These are phyloP conservation scores for Capreolus pygargus DNA, from an alignment of 2,113 vertebrate genomes.

Conservation along the genomic window DNA sequence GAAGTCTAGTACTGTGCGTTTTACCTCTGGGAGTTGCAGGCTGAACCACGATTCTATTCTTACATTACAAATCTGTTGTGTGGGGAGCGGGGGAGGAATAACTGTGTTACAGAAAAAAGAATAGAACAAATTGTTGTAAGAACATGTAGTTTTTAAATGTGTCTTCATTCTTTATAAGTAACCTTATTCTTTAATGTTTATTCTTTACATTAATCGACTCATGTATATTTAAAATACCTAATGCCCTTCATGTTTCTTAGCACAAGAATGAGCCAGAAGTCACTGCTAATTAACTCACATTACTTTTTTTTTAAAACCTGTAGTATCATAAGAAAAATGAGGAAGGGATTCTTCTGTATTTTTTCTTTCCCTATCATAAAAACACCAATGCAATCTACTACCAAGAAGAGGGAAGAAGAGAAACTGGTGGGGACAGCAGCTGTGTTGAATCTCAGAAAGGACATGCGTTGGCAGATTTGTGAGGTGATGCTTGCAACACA, in stretches of 20 bases:
- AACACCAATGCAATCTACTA: slow-evolving; percentile 70
- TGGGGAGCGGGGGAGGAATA: slow-evolving; percentile 82
- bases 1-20: slow-evolving; percentile 84
- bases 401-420: slow-evolving; percentile 46
- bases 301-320: slow-evolving; percentile 42
- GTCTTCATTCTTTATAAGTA: slow-evolving; percentile 72
- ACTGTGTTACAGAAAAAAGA: slow-evolving; percentile 80
- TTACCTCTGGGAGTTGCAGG: slow-evolving; percentile 84
- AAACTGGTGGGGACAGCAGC: slow-evolving; percentile 67
- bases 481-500: slow-evolving; percentile 74
- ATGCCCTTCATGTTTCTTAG: slow-evolving; percentile 24
- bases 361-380: slow-evolving; percentile 49
- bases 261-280: slow-evolving; percentile 51
- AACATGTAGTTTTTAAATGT: slow-evolving; percentile 79
- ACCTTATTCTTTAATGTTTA: slow-evolving; percentile 63
- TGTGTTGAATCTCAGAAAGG: slow-evolving; percentile 75
- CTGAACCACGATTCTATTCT: slow-evolving; percentile 84
- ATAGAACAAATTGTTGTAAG: slow-evolving; percentile 82
- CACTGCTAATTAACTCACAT: slow-evolving; percentile 43
- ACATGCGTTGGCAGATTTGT: slow-evolving; percentile 75
- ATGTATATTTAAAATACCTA: slow-evolving; percentile 49
- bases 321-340: slow-evolving; percentile 42
- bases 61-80: slow-evolving; percentile 87
- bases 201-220: slow-evolving; percentile 24
- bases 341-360: not conserved